Evolutionary conservation across 2,113 vertebrate genomes (phyloP), one percentile per base, ranked within the genome.

Genomic region (Nibea coibor): DNA sequence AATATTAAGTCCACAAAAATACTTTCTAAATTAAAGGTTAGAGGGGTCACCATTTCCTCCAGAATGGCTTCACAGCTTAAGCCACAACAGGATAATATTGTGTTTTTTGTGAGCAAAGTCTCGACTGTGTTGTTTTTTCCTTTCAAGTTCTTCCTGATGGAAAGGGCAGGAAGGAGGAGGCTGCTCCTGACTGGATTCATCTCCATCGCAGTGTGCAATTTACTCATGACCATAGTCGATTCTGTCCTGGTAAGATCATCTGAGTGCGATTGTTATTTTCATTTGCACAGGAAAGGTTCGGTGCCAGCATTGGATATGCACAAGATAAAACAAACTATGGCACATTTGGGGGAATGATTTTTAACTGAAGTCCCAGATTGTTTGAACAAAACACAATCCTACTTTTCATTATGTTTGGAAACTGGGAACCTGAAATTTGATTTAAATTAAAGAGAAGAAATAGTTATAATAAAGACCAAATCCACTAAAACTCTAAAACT

Each of bases 171-270:
- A 0, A 87, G 86, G 72, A 89, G 87, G 48, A 90, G 80, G 68
- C n/a, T 95, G 71, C 81, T 96, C 28, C 89, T 93, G 67, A 93
- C 91, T 67, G 81, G 80, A 12, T 94, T 93, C 81, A 75, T 95
- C 53, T 92, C 85, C 66, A 87, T 93, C 7, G 90, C 86, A 22
- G 78, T 81, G 14, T 94, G 88, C 74, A 95, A 93, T 80, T 74
- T 96, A 26, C 78, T 95, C 7, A 91, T 95, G 93, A 95, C 94
- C 53, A 78, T 95, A 22, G 92, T 93, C 0, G 93, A 94, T 17
- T 92, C 90, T 8, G 58, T 94, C 26, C 72, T 94, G 94, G 95
- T 96, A 65, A 91, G 88, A 74, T 39, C 43, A 35, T 63, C 22
- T 50, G 17, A 5, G 19, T 10, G 14, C 3, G 11, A 57, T 42